Conservation (phyloP, 2,113 vertebrate species). For the Edolisoma coerulescens region DNA sequence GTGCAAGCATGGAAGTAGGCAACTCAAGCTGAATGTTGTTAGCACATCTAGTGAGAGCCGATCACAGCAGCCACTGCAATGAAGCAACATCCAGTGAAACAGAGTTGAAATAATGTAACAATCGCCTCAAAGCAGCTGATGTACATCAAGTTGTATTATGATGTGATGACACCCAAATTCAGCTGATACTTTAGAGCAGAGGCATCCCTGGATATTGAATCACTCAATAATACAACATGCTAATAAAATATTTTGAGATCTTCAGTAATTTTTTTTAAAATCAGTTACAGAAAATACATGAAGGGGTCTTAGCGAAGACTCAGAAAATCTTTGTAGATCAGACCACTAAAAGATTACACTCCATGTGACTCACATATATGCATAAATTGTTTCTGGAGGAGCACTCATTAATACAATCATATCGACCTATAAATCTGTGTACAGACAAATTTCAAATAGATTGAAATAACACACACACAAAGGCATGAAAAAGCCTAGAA, state of each 20-base stretch:
- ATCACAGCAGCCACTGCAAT: neutral
- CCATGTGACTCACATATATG: neutral
- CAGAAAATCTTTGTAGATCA: neutral
- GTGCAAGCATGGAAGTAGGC: neutral
- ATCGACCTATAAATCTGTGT: neutral
- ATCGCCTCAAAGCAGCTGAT: neutral
- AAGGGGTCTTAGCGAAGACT: neutral
- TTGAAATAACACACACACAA: neutral
- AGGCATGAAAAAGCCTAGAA: neutral
- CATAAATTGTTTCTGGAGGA: neutral
- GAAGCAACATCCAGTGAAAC: neutral
- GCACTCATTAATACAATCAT: neutral
- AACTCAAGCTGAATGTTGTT: neutral
- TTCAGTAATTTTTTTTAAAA: neutral
- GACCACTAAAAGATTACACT: neutral
- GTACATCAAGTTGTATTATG: neutral
- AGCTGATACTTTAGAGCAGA: neutral
- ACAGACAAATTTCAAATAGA: neutral
- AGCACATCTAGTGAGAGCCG: neutral
- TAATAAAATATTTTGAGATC: neutral
- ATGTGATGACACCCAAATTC: neutral
- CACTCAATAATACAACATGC: neutral
- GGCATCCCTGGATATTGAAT: neutral
- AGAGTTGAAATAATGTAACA: rapidly evolving
- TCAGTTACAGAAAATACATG: neutral